phyloP scores from a whole-genome alignment of 2,113 vertebrate genomes.

The Cynocephalus volans region DNA sequence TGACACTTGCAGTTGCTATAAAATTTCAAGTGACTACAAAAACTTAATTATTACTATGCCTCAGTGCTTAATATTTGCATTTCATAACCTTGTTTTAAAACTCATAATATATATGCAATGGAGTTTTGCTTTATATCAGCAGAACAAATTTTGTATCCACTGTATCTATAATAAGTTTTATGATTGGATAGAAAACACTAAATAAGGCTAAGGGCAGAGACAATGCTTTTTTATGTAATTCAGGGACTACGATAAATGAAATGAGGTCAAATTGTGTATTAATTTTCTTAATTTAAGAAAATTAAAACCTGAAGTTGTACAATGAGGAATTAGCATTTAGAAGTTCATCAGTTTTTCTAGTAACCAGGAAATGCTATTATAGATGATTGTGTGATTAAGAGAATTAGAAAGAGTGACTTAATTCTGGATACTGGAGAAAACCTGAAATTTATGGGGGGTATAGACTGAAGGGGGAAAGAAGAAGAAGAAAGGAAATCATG shows the following conservation, averaged over 20 bases:
- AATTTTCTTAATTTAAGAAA: slow-evolving; percentile 13
- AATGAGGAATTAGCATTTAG: not conserved
- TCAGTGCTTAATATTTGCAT: slow-evolving; percentile 34
- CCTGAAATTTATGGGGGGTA: not conserved
- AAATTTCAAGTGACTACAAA: slow-evolving; percentile 3
- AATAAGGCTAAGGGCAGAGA: not conserved
- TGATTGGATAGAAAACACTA: not conserved
- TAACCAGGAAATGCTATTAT: not conserved
- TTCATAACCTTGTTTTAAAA: not conserved
- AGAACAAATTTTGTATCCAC: not conserved
- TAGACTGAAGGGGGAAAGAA: too few species aligned
- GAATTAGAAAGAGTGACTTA: not conserved
- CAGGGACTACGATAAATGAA: not conserved
- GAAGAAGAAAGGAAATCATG: not conserved
- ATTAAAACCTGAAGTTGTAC: not conserved
- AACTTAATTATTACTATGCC: not conserved
- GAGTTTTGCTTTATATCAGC: slow-evolving; percentile 3
- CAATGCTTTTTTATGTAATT: not conserved
- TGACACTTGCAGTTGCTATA: not conserved
- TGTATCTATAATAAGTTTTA: not conserved
- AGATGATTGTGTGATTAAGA: not conserved
- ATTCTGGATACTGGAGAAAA: not conserved
- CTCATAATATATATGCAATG: not conserved
- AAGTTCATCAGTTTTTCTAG: not conserved
- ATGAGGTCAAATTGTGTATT: not conserved